Conservation (phyloP, 2,797 vertebrate genomes). For the Coilia nasus region DNA sequence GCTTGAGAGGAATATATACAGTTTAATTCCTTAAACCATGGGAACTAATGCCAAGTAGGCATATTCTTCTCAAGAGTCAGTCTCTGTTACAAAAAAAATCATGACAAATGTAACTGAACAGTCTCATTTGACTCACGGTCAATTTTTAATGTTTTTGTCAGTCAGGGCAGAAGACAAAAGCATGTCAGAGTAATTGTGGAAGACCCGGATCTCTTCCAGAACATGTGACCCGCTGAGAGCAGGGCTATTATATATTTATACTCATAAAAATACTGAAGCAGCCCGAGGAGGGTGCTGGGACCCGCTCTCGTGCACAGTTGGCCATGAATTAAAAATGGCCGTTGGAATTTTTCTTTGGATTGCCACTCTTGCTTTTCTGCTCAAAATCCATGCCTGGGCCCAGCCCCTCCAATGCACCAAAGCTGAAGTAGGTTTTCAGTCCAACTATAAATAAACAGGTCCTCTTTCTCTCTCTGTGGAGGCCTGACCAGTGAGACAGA, state of each 20-base stretch:
- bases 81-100: constrained; percentile 50
- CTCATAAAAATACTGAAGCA: constrained; percentile 7
- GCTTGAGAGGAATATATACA: not conserved
- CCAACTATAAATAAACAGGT: constrained; percentile 81
- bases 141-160: constrained; percentile 11
- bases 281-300: constrained; percentile 14
- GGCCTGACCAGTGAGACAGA: constrained; percentile 62
- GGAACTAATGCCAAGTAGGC: not conserved
- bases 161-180: constrained; percentile 15
- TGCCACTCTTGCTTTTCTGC: constrained; percentile 24
- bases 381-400: constrained; percentile 41
- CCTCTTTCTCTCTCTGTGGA: constrained; percentile 55
- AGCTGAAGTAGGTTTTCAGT: constrained; percentile 82
- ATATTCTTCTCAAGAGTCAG: not conserved
- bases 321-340: constrained; percentile 39
- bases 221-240: constrained; percentile 3
- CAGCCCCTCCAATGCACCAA: constrained; percentile 64
- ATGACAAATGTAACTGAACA: constrained; percentile 32
- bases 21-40: not conserved
- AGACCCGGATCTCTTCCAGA: not conserved
- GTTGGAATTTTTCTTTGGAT: constrained; percentile 25
- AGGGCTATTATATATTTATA: constrained; percentile 24
- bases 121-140: constrained; percentile 10
- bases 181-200: constrained; percentile 27
- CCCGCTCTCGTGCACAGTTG: constrained; percentile 20